phyloP scores from a whole-genome alignment of 2,113 vertebrate species.

The Prunella himalayana region DNA sequence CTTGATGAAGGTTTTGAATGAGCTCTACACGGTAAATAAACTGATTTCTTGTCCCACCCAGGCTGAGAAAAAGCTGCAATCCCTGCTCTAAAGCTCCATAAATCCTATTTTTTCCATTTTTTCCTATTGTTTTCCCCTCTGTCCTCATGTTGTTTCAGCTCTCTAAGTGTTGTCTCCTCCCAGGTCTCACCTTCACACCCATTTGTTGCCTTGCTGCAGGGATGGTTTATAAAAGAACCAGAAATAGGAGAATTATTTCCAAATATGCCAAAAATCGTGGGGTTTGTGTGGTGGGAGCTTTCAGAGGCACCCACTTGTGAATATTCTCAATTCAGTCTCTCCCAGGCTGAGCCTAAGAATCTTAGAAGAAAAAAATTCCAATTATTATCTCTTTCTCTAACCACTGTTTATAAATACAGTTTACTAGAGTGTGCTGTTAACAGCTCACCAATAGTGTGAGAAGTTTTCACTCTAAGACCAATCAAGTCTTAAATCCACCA shows the following conservation, averaged over 20 bases:
- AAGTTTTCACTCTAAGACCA: too few relatives aligned
- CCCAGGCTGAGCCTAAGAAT: too few relatives aligned
- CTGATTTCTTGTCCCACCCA: not conserved
- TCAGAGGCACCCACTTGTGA: not conserved
- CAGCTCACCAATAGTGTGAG: too few relatives aligned
- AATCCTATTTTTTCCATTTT: not conserved
- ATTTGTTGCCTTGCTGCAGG: not conserved
- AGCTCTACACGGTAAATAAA: constrained; percentile 91
- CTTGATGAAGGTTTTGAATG: constrained; percentile 95
- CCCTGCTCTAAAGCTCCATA: not conserved
- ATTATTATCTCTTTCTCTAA: too few relatives aligned
- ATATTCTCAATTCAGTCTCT: too few relatives aligned
- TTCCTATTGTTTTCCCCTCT: too few relatives aligned
- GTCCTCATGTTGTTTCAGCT: not conserved
- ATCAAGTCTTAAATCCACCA: too few relatives aligned
- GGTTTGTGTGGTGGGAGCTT: not conserved
- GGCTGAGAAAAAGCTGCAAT: not conserved
- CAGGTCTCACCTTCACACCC: not conserved
- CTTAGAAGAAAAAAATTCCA: too few relatives aligned
- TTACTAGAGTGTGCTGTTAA: too few relatives aligned
- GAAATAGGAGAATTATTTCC: not conserved
- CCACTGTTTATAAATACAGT: too few relatives aligned
- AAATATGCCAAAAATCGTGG: fast-evolving
- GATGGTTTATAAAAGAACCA: not conserved
- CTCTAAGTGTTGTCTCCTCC: not conserved